Evolutionary conservation across 2,888 invertebrate genomes (phyloP).

Genomic region (Lepas anatifera): DNA sequence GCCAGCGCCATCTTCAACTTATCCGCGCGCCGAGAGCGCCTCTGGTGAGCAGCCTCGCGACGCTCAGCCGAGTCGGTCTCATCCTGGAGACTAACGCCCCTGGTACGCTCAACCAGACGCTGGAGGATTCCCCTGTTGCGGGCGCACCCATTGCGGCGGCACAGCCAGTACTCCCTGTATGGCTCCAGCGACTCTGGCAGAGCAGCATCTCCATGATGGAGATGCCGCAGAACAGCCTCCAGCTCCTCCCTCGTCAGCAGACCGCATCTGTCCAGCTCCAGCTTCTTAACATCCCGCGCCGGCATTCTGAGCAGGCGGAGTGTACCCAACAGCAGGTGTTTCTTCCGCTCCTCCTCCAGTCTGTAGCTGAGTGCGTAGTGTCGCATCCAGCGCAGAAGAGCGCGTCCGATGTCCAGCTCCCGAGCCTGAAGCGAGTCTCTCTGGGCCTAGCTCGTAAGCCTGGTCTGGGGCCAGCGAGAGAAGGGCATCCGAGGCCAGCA

Average conservation of each 20-base stretch:
- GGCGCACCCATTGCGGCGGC: not conserved
- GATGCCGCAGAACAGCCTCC: not conserved
- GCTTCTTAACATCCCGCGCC: not conserved
- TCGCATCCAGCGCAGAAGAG: conserved; percentile 2
- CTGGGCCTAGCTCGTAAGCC: not conserved
- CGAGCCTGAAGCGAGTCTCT: not conserved
- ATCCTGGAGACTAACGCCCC: not conserved
- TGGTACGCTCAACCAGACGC: not conserved
- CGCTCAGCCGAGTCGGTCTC: not conserved
- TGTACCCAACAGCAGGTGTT: not conserved
- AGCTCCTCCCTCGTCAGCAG: not conserved
- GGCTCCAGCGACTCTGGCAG: not conserved
- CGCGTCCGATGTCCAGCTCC: conserved; percentile 5
- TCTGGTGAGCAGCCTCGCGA: not conserved
- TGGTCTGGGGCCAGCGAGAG: not conserved
- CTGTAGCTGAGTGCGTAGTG: not conserved
- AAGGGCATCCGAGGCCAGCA: not conserved
- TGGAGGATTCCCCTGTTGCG: not conserved
- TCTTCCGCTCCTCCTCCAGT: no score
- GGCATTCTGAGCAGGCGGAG: conserved; percentile 8
- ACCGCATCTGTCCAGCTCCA: not conserved
- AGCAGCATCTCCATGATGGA: not conserved
- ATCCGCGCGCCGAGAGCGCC: not conserved
- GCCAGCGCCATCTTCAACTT: conserved; percentile 10
- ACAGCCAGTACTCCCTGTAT: conserved; percentile 2